Base-by-base conservation (phyloP, 2,888 invertebrate genomes). In the Volucella zonaria region DNA sequence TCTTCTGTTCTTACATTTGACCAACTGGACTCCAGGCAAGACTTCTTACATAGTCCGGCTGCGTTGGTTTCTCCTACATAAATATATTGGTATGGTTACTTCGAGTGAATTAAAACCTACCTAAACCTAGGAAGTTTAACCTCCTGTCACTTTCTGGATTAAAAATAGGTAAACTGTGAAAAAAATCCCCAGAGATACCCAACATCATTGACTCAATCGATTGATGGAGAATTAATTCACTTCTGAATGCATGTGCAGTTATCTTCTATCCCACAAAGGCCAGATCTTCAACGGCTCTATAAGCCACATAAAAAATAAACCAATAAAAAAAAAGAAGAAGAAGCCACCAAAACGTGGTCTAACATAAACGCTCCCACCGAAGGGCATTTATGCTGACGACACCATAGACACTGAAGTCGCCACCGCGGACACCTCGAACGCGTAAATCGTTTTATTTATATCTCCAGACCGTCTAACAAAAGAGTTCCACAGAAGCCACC, bases 301-400 rank as follows among this genome's bases (percentile, higher is more conserved):
- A 43, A 45, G 43, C 52, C 43, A 67, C 61, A 76, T 76, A 61
- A 67, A 45, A 52, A 68, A 59, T 59, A n/a, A 31, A 51, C 15
- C 15, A 18, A 15, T 12, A 54, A 14, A 15, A 49, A 64, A 64
- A 38, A 15, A 49, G 15, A 31, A 47, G 1, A n/a, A 15, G 1
- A 38, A 6, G 1, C 2, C 14, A 31, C 0, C 49, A 12, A 11
- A 9, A 23, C 23, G 8, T 15, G 10, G 12, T 6, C 14, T 18
- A 23, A 47, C 18, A 51, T 64, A 64, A 64, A 18, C 40, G 49
- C 4, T 51, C 49, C 11, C 38, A 42, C 18, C 18, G 18, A 18
- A 51, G 51, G 42, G 40, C 42, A 15, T 51, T 66, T 15, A 12
- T 15, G 64, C 64, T 14, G 49, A 49, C 49, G 38, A 23, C 9